phyloP scores from a whole-genome alignment of 2,888 invertebrate species.

The Phytoseiulus persimilis region DNA sequence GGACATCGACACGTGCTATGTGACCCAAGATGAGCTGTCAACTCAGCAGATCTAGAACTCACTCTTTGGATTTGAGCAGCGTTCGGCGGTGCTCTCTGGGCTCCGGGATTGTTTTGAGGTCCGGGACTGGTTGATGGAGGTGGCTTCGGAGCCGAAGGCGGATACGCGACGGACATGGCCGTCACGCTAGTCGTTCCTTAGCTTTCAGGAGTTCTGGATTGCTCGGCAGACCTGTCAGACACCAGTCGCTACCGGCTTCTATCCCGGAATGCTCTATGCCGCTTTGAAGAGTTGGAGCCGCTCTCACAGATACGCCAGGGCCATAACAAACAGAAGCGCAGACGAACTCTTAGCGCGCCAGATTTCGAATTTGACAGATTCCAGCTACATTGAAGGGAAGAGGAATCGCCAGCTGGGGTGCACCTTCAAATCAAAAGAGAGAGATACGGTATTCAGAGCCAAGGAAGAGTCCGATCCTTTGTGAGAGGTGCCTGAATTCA shows the following conservation, averaged over 20 bases:
- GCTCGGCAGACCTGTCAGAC: not conserved
- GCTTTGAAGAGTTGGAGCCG: not conserved
- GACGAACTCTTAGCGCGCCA: no score
- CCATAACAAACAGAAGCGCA: no score
- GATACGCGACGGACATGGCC: constrained; percentile 39
- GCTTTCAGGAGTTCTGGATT: not conserved
- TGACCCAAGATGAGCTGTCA: no score
- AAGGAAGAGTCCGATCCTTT: no score
- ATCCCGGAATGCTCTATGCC: not conserved
- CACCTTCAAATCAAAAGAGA: no score
- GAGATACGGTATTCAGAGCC: no score
- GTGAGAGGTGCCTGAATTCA: no score
- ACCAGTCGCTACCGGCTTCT: not conserved
- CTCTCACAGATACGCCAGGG: not conserved
- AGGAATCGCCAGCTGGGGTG: no score
- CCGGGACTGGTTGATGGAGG: constrained; percentile 38
- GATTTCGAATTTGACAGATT: no score
- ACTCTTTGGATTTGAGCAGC: constrained; percentile 74
- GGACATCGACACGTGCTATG: no score
- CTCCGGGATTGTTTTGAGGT: constrained; percentile 59
- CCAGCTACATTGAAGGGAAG: no score
- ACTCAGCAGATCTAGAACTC: constrained; percentile 40
- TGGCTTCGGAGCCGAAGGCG: constrained; percentile 30
- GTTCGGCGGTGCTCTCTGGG: constrained; percentile 63
- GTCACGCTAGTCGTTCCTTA: not conserved